Evolutionary conservation across 2,888 invertebrate genomes (phyloP).

Genomic region (Eueremaeus valkanovi): DNA sequence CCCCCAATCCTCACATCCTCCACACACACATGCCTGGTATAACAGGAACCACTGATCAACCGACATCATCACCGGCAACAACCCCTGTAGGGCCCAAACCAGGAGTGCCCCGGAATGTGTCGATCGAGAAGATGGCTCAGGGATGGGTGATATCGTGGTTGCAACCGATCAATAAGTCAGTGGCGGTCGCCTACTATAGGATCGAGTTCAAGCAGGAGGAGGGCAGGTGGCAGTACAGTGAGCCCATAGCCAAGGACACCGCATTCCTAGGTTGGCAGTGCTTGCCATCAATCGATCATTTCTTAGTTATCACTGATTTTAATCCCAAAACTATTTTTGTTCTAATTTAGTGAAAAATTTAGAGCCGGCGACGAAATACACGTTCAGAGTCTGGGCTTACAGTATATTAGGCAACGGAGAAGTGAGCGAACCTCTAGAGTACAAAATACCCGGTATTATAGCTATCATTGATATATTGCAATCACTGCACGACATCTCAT

Average conservation of each 20-base stretch:
- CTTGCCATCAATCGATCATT: too few species aligned
- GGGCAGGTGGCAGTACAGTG: slow-evolving; percentile 45
- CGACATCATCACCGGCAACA: slow-evolving; percentile 41
- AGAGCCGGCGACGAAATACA: slow-evolving; percentile 45
- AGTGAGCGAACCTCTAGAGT: slow-evolving; percentile 80
- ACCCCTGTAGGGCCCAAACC: slow-evolving; percentile 75
- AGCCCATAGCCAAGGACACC: slow-evolving; percentile 63
- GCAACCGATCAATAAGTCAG: slow-evolving; percentile 68
- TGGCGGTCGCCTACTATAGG: slow-evolving; percentile 72
- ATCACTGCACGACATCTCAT: neutral
- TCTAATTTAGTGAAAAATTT: slow-evolving; percentile 46
- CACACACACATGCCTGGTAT: neutral
- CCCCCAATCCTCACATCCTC: neutral
- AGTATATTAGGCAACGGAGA: slow-evolving; percentile 74
- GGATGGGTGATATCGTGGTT: slow-evolving; percentile 86
- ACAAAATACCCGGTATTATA: slow-evolving; percentile 66
- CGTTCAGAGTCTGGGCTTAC: slow-evolving; percentile 80
- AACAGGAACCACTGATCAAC: slow-evolving; percentile 43
- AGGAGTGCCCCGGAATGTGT: slow-evolving; percentile 81
- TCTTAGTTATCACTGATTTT: slow-evolving; percentile 9
- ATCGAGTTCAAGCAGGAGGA: slow-evolving; percentile 74
- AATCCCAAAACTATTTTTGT: neutral
- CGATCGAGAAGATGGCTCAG: slow-evolving; percentile 80
- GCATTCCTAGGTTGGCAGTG: slow-evolving; percentile 79
- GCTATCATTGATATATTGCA: neutral